Base-by-base conservation (phyloP, 2,797 vertebrate species). In the Takifugu rubripes region DNA sequence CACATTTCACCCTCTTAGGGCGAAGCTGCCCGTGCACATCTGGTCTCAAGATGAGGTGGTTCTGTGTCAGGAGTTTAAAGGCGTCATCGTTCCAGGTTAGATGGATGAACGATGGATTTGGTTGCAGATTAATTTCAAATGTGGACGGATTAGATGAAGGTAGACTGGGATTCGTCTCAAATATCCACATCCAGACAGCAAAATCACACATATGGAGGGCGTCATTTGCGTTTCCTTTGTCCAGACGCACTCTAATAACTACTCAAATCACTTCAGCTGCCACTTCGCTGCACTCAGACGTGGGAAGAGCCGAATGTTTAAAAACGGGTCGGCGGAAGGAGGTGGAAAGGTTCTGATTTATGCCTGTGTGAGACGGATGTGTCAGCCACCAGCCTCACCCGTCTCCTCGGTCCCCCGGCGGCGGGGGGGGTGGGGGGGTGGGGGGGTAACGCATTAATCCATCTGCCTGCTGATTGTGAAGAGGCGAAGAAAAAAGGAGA, bases 311-410 rank as follows among this genome's bases (percentile, higher is more conserved):
- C 43, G 6, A 21, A 9, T 11, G 44, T 21, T 46, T 21, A 21
- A 46, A 21, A 46, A 21, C 44, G 6, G n/a, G 7, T 8, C 14
- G 6, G n/a, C 17, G 55, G 60, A 87, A 87, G 72, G 74, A 62
- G 85, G 87, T 65, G 73, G 64, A 89, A 87, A 90, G 84, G 82
- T 82, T 85, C 78, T 89, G 91, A 93, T 91, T 92, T 90, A 91
- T 89, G 79, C 83, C 82, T 70, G 82, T 3, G 53, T 25, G 78
- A 77, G 82, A 71, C 57, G 7, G 87, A 84, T 71, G 53, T 73
- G 78, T 67, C 68, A 64, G 68, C 74, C 69, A 26, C 75, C 69
- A 66, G 76, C 78, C 58, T 66, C 68, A 65, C 69, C 56, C 71
- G 49, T 68, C 59, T 57, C 66, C 42, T 66, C 59, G 29, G 75